phyloP scores from a whole-genome alignment of 1,140 invertebrate species.

The Schlechtendalia chinensis region DNA sequence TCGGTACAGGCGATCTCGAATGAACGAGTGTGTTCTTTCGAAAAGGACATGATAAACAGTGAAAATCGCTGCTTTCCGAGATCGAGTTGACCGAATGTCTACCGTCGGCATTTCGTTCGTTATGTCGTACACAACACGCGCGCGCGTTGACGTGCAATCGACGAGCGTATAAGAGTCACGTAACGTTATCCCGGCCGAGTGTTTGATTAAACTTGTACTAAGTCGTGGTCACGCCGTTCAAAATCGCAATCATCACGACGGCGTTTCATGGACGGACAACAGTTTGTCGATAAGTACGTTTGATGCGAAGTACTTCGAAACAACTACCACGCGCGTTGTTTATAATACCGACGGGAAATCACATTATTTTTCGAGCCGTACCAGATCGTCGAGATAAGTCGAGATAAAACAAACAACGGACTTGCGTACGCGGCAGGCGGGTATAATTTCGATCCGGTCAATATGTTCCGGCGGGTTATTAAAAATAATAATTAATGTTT shows the following conservation, averaged over 20 bases:
- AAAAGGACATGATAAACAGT: background rate
- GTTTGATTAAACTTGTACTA: conserved; percentile 23
- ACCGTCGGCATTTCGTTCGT: background rate
- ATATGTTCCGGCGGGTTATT: background rate
- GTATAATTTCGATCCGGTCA: background rate
- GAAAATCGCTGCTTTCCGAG: conserved; percentile 15
- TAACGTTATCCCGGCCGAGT: conserved; percentile 17
- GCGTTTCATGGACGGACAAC: too few species aligned
- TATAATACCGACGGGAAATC: background rate
- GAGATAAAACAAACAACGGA: conserved; percentile 9
- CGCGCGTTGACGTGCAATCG: conserved; percentile 9
- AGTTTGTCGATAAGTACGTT: too few species aligned
- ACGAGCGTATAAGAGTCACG: conserved; percentile 17
- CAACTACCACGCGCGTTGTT: background rate
- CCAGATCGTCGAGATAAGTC: background rate
- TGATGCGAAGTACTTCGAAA: background rate
- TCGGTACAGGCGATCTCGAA: background rate
- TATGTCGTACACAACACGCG: background rate
- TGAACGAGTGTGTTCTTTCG: conserved; percentile 22
- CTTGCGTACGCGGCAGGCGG: too few species aligned
- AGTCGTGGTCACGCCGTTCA: conserved; percentile 11
- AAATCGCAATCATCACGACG: too few species aligned
- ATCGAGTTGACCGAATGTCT: conserved; percentile 14
- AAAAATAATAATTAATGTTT: conserved; percentile 12
- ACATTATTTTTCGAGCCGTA: background rate